These are phyloP conservation scores for Puma concolor DNA, from an alignment of 2,113 vertebrate species.

Conservation along the genomic window DNA sequence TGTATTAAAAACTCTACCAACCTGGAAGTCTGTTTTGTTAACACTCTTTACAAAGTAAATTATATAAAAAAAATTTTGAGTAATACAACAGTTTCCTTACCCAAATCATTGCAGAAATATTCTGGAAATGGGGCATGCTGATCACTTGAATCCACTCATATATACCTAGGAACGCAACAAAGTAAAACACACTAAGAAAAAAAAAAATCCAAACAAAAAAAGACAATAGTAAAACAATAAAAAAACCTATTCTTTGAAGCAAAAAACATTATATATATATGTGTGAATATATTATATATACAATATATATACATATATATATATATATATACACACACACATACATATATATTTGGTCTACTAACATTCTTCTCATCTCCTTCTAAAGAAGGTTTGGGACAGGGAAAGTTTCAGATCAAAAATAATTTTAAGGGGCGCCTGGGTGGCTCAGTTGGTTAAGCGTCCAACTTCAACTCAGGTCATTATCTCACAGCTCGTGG, in stretches of 20 bases:
- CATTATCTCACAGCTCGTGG: too few relatives aligned
- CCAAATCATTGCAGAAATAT: background rate
- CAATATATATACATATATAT: background rate
- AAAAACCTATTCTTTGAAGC: background rate
- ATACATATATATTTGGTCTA: background rate
- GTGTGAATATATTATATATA: too few relatives aligned
- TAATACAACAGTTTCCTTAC: background rate
- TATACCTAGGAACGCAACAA: background rate
- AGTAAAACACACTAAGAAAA: conserved; percentile 11
- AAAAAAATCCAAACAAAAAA: background rate
- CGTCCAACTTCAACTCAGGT: too few relatives aligned
- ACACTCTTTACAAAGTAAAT: background rate
- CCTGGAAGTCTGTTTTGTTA: background rate
- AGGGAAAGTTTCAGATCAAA: background rate
- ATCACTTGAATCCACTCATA: background rate
- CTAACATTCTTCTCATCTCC: background rate
- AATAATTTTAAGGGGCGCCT: background rate
- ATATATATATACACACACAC: background rate
- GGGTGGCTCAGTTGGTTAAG: too few relatives aligned
- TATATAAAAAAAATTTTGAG: background rate
- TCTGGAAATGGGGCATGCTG: background rate
- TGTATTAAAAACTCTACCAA: background rate
- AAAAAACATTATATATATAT: background rate
- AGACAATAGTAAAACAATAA: background rate
- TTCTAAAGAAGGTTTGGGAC: background rate